Conservation (phyloP, 35 echinoderm and acorn worm genomes). For the Amphiura filiformis region DNA sequence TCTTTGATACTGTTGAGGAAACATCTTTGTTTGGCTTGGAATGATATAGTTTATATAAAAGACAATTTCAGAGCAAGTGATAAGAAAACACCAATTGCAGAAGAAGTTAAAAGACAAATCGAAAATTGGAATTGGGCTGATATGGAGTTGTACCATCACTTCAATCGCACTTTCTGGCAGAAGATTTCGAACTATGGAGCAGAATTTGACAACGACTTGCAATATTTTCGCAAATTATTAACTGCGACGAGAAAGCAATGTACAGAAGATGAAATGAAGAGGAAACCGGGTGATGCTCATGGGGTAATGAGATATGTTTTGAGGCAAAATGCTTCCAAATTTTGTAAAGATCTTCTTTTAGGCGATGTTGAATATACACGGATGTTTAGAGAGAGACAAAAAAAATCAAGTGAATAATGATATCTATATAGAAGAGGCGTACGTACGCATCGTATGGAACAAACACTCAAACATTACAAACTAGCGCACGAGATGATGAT, state of each 20-base stretch:
- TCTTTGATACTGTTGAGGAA: neutral
- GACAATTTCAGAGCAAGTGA: slow-evolving; percentile 13
- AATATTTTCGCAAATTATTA: slow-evolving; percentile 2
- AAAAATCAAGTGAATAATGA: too few species aligned
- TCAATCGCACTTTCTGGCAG: slow-evolving; percentile 75
- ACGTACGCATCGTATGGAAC: too few species aligned
- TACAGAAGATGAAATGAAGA: neutral
- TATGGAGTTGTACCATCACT: slow-evolving; percentile 50
- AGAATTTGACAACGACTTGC: slow-evolving; percentile 21
- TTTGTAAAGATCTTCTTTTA: neutral
- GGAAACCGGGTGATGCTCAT: neutral
- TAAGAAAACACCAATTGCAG: neutral
- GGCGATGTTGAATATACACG: neutral
- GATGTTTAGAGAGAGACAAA: neutral
- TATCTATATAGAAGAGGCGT: too few species aligned
- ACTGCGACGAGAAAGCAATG: neutral
- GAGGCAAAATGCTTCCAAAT: neutral
- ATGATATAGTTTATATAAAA: slow-evolving; percentile 60
- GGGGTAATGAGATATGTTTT: neutral
- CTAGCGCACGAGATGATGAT: too few species aligned
- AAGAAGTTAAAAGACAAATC: neutral
- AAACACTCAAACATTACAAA: too few species aligned
- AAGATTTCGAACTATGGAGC: slow-evolving; percentile 52
- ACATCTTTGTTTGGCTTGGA: neutral
- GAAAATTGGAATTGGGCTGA: slow-evolving; percentile 59